Evolutionary conservation across 2,113 vertebrate species (phyloP), one percentile per base, ranked within the genome.

Genomic region (Elgaria multicarinata): DNA sequence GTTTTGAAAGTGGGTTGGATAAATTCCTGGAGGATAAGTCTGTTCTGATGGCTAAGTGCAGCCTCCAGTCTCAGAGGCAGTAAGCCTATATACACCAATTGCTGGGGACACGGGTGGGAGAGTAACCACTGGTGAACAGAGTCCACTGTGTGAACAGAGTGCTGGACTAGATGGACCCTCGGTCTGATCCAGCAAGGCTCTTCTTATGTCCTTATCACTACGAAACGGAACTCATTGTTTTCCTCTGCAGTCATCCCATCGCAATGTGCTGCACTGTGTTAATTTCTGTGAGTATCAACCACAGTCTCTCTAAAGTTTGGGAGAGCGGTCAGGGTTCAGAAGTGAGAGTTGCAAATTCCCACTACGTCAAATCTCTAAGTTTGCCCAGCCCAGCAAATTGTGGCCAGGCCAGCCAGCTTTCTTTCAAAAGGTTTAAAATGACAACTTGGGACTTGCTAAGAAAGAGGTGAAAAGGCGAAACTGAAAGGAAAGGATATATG

Each of bases 301-400:
- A 58, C 69, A 26, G 39, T 75, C 8, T 55, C 31, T 83, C 87
- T 90, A 31, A 44, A 93, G 31, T 18, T 79, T 89, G 58, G 85
- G 66, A 24, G 31, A 46, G 18, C 39, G 33, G 10, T 31, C 31
- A 83, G 44, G 33, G 58, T 42, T 13, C 77, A 67, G 58, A 31
- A 91, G 20, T 3, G 66, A 69, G 89, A 89, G 33, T 71, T 62
- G 33, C 53, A 20, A 12, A 85, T 91, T 76, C 93, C 86, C 1
- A 76, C 26, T 9, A 78, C 62, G 9, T 75, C 66, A 89, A 10
- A 88, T 90, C 78, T 92, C 44, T 13, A 28, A 88, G n/a, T 93
- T 91, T 92, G 85, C 36, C 78, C 89, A 67, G 87, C 39, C 81
- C 85, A 94, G 93, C 86, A 93, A 90, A 93, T 94, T 93, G 74